Base-by-base conservation (phyloP, 1,140 invertebrate genomes). In the Acromyrmex charruanus region DNA sequence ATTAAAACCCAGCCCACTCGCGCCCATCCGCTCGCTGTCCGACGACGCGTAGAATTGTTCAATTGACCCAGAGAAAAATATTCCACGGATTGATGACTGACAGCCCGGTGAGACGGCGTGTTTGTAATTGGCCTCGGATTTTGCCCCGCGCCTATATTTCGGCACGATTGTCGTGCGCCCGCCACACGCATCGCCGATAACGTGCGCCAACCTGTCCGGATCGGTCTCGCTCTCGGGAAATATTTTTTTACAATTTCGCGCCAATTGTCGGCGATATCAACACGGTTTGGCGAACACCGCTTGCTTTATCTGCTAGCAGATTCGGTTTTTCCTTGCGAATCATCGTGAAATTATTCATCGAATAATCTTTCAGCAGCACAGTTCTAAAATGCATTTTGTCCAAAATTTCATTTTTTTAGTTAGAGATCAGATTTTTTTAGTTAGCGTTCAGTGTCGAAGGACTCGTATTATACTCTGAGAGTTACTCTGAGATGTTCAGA, bases 11-110 rank as follows among this genome's bases (percentile, higher is more conserved):
- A 21, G 39, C 55, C 55, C 55, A n/a, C 35, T 39, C 51, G 68
- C 68, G 16, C 68, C 53, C 10, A 28, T 39, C 49, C 55, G 69
- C 55, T 39, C 80, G 39, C 55, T 72, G 80, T 74, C 80, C 80
- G 80, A n/a, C 75, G 74, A 77, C 39, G 84, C 84, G 84, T 85
- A 79, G 59, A 85, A 85, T 85, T 79, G 75, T 79, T 77, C 75
- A 85, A 85, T 85, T 85, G 84, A 85, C 72, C 84, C 75, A 85
- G 84, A 85, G 72, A 85, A 85, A 85, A 85, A 85, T 85, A 77
- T 79, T 85, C 84, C 75, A 35, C 84, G 80, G 80, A 85, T 85
- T 79, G 84, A 85, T 85, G 84, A 79, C 72, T 77, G 75, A 85
- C 84, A 80, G 84, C 59, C 49, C 84, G 74, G 53, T 61, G 80